phyloP scores from a whole-genome alignment of 2,797 vertebrate species.

The Sarcophilus harrisii region DNA sequence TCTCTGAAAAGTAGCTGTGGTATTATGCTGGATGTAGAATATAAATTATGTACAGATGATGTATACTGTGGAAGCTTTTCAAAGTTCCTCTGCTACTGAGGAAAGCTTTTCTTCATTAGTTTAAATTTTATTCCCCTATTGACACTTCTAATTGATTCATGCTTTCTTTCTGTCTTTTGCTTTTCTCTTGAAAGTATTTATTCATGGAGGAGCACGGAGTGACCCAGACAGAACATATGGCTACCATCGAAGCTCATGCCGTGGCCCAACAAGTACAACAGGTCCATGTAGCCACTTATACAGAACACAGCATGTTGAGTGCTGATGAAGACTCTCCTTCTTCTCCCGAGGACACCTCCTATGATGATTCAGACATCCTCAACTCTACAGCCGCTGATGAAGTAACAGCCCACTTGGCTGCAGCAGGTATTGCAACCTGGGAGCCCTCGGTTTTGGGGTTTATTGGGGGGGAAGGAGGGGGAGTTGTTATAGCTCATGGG shows the following conservation, averaged over 20 bases:
- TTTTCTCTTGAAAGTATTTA: constrained; percentile 67
- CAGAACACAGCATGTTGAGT: constrained; percentile 95
- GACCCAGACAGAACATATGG: constrained; percentile 95
- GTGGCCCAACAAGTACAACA: constrained; percentile 95
- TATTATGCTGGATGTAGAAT: background rate
- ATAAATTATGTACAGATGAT: background rate
- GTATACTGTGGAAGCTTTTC: constrained; percentile 30
- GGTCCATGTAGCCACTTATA: constrained; percentile 95
- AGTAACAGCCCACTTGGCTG: constrained; percentile 97
- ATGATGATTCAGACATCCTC: constrained; percentile 98
- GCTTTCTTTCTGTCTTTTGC: background rate
- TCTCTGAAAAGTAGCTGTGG: background rate
- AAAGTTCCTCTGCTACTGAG: constrained; percentile 21
- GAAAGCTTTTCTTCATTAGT: background rate
- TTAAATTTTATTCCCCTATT: constrained; percentile 11
- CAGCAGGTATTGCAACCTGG: constrained; percentile 89
- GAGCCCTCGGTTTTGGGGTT: background rate
- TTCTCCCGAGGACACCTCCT: constrained; percentile 96
- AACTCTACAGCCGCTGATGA: constrained; percentile 97
- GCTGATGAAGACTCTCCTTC: constrained; percentile 97
- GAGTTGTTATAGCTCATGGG: background rate
- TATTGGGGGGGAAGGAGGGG: background rate
- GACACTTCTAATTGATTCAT: constrained; percentile 31
- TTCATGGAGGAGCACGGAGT: constrained; percentile 96
- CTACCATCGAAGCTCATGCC: constrained; percentile 96